Base-by-base conservation (phyloP, 1,140 invertebrate species). In the Vanessa tameamea region DNA sequence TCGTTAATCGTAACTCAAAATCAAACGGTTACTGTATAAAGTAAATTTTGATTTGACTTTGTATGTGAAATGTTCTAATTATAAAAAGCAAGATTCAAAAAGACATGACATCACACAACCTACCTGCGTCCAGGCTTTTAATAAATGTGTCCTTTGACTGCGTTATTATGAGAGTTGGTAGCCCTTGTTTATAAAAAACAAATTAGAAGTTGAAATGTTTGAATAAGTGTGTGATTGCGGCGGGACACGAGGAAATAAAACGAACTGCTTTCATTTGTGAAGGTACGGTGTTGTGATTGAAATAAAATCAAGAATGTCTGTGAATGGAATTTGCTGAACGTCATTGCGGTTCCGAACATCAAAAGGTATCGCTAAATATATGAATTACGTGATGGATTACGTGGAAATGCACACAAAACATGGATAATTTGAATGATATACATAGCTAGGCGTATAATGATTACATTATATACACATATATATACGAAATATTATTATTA, bases 221-320 rank as follows among this genome's bases (percentile, higher is more conserved):
- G 87, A 89, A 89, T 87, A 89, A 87, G 81, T 87, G 87, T 89
- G 86, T 89, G 87, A 89, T 89, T 89, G 87, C 87, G 85, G 82
- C 63, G 57, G 68, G 53, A 74, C 70, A 66, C 67, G 78, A 50
- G 51, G 37, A 68, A 80, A 75, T 72, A 72, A 81, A 82, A 79
- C 50, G 69, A 74, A 61, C 55, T 31, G 43, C 71, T 69, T 84
- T 82, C 79, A 82, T 78, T 83, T 81, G 76, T 74, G 73, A 69
- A 79, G 71, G 75, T 76, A 75, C 72, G 68, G 69, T 50, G 61
- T 69, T 65, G 51, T 47, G 73, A 78, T 71, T 65, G 69, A 78
- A 80, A 78, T 73, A 75, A 82, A 78, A 80, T 73, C 47, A 69
- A 69, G 68, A 69, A 69, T 15, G 8, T 23, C 14, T 15, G 2